Evolutionary conservation across 2,113 vertebrate species (phyloP).

Genomic region (Apodemus speciosus): DNA sequence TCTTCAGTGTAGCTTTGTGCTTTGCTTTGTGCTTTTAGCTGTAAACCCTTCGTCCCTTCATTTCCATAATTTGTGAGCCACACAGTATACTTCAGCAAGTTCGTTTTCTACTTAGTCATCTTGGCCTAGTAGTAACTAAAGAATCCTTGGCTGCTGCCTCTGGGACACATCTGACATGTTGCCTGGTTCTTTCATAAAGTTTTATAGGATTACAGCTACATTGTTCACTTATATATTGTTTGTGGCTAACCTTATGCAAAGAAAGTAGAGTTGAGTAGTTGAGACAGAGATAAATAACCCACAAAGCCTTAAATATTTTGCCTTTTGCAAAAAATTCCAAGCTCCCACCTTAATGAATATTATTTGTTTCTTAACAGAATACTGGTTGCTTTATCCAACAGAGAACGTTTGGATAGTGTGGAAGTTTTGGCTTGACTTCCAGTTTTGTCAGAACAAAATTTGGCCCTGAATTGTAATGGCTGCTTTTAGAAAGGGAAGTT

Average conservation of each 20-base stretch:
- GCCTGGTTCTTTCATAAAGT: neutral
- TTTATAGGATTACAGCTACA: neutral
- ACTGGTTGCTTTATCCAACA: neutral
- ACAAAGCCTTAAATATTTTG: neutral
- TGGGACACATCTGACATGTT: neutral
- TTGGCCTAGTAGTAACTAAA: neutral
- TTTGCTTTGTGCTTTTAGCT: conserved; percentile 12
- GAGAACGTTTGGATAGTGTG: neutral
- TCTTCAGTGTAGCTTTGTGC: neutral
- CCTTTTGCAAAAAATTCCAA: conserved; percentile 4
- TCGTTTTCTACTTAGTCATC: neutral
- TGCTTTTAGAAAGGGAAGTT: neutral
- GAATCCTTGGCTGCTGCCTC: neutral
- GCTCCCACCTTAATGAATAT: neutral
- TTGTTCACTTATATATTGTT: conserved; percentile 8
- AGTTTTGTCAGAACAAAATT: neutral
- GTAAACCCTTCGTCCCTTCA: neutral
- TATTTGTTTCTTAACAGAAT: conserved; percentile 7
- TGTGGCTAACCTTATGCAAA: neutral
- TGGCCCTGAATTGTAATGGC: neutral
- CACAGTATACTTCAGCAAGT: neutral
- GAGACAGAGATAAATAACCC: neutral
- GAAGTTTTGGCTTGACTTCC: neutral
- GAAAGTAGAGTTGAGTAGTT: conserved; percentile 4
- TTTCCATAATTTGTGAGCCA: neutral